Conservation (phyloP, 2,888 invertebrate species). For the Drosophila algonquin region DNA sequence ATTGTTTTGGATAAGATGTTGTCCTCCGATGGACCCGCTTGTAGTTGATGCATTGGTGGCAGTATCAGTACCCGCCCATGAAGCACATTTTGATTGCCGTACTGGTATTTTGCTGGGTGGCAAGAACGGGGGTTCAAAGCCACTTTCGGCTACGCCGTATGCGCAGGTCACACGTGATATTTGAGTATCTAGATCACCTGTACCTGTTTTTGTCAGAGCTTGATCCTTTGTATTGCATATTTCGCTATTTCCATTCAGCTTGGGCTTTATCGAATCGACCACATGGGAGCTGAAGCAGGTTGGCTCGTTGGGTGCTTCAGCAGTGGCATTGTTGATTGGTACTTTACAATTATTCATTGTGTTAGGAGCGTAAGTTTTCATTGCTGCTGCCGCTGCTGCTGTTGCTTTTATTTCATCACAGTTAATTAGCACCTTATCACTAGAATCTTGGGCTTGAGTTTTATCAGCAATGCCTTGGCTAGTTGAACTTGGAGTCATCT, state of each 20-base stretch:
- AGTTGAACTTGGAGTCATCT: conserved; percentile 54
- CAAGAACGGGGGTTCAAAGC: conserved; percentile 33
- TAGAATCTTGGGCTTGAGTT: conserved; percentile 14
- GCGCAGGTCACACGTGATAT: neutral
- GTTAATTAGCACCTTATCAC: conserved; percentile 42
- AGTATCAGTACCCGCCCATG: conserved; percentile 87
- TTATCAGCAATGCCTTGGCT: conserved; percentile 28
- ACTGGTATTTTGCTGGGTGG: conserved; percentile 88
- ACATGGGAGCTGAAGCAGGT: conserved; percentile 20
- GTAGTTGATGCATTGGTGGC: conserved; percentile 23
- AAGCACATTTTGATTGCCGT: conserved; percentile 88
- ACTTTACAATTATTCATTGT: conserved; percentile 27
- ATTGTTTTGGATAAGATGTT: conserved; percentile 14
- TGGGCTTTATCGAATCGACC: conserved; percentile 22
- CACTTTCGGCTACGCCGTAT: conserved; percentile 8
- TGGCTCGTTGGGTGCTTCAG: conserved; percentile 20
- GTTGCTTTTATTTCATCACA: conserved; percentile 49
- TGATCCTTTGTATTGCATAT: conserved; percentile 3
- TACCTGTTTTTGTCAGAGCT: conserved; percentile 5
- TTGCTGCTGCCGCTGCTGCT: conserved; percentile 14
- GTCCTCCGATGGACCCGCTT: conserved; percentile 11
- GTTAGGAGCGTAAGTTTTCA: conserved; percentile 24
- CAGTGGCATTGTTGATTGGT: conserved; percentile 21
- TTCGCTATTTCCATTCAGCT: conserved; percentile 39
- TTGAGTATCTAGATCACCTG: conserved; percentile 18